Evolutionary conservation across 2,797 vertebrate species (phyloP).

Genomic region (Malacoraja senta): DNA sequence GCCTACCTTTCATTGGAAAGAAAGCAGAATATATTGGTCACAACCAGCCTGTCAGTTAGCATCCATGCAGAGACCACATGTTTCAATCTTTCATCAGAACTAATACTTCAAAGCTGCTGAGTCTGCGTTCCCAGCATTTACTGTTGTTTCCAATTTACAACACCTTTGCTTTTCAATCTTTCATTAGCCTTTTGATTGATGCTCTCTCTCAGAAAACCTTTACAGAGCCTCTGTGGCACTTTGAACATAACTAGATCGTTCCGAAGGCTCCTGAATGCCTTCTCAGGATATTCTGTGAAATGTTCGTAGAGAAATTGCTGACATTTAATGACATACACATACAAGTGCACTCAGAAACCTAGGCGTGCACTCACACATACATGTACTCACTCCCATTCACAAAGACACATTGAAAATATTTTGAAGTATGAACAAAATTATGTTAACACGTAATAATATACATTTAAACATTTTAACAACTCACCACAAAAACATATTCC

Average conservation of each 20-base stretch:
- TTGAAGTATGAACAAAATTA: too few species aligned
- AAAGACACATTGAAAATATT: too few species aligned
- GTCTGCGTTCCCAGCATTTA: neutral
- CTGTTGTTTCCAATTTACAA: neutral
- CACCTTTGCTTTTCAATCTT: neutral
- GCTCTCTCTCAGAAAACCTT: neutral
- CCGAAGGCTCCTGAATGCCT: neutral
- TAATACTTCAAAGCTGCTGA: neutral
- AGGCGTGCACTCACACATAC: neutral
- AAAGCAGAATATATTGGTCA: neutral
- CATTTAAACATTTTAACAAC: neutral
- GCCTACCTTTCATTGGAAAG: neutral
- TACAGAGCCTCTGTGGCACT: neutral
- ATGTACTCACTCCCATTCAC: neutral
- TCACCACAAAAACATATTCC: neutral
- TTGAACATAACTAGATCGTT: neutral
- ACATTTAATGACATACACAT: neutral
- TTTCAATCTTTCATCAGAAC: conserved; percentile 1
- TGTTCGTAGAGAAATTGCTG: neutral
- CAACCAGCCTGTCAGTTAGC: neutral
- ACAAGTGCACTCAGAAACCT: too few species aligned
- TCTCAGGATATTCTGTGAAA: neutral
- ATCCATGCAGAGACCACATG: neutral
- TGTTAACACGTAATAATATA: neutral
- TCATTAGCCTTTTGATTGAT: neutral